A percentile compares a stretch with the other conserved stretches of the same genome.
phyloP scores from a whole-genome alignment of 2,888 invertebrate species.

The Ophion costatus region DNA sequence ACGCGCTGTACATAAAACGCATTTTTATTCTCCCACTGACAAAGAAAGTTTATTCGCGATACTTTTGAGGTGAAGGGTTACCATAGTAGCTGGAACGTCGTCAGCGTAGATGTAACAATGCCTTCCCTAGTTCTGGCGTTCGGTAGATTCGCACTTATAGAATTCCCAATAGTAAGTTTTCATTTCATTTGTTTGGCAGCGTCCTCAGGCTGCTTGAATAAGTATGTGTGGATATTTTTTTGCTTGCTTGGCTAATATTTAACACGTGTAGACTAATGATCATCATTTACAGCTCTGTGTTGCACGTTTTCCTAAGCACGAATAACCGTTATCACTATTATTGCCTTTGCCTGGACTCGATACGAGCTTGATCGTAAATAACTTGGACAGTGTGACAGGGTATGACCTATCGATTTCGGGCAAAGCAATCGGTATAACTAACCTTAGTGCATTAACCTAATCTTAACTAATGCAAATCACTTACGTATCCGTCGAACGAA shows the following conservation, averaged over 20 bases:
- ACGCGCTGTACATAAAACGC: background rate
- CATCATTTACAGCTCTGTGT: slow-evolving; percentile 68
- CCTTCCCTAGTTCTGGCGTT: slow-evolving; percentile 15
- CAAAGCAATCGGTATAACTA: slow-evolving; percentile 8
- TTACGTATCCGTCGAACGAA: background rate
- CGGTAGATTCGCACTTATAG: slow-evolving; percentile 39
- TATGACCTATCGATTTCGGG: slow-evolving; percentile 10
- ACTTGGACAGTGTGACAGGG: background rate
- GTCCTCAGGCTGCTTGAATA: slow-evolving; percentile 7
- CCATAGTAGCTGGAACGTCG: background rate
- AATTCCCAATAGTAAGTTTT: slow-evolving; percentile 36
- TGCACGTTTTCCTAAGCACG: slow-evolving; percentile 64
- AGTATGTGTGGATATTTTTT: slow-evolving; percentile 16
- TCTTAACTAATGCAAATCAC: background rate
- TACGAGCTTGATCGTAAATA: slow-evolving; percentile 4
- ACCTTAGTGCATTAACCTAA: background rate
- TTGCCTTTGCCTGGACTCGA: slow-evolving; percentile 32
- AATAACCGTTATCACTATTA: slow-evolving; percentile 17
- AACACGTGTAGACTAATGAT: slow-evolving; percentile 54
- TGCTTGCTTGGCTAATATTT: slow-evolving; percentile 34
- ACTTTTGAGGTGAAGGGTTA: slow-evolving; percentile 17
- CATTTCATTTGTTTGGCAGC: slow-evolving; percentile 41
- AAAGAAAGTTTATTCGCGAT: background rate
- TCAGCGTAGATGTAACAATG: slow-evolving; percentile 3
- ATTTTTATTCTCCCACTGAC: background rate